Conservation (phyloP, 2,888 invertebrate species). For the Acrocyrtus sp. region DNA sequence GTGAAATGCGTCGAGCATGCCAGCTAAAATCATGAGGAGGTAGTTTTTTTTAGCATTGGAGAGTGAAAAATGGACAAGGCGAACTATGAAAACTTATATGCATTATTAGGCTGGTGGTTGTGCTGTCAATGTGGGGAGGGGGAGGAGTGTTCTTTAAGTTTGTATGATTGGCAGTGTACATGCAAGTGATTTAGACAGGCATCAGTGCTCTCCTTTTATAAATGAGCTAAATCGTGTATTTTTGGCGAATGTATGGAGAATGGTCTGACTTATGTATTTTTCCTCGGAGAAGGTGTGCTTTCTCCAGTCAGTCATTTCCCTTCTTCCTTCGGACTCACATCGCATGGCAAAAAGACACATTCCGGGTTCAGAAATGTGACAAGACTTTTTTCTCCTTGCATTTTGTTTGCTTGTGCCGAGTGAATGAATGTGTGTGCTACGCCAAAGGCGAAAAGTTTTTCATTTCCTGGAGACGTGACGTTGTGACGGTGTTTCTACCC, state of each 20-base stretch:
- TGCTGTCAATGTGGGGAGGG: not conserved
- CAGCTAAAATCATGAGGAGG: too few relatives aligned
- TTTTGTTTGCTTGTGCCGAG: not conserved
- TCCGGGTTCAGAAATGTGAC: too few relatives aligned
- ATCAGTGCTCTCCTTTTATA: not conserved
- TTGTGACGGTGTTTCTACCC: too few relatives aligned
- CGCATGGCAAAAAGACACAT: not conserved
- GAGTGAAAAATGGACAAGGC: too few relatives aligned
- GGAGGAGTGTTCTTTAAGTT: not conserved
- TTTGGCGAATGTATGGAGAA: too few relatives aligned
- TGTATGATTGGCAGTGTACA: constrained; percentile 14
- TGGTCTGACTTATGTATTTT: too few relatives aligned
- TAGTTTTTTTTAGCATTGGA: too few relatives aligned
- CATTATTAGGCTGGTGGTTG: too few relatives aligned
- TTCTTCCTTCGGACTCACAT: constrained; percentile 2
- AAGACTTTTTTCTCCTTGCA: too few relatives aligned
- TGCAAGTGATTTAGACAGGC: constrained; percentile 5
- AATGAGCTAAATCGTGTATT: not conserved
- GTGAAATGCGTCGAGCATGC: too few relatives aligned
- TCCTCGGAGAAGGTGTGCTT: constrained; percentile 12
- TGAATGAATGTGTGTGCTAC: not conserved
- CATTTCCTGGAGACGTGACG: constrained; percentile 28
- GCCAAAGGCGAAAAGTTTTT: not conserved
- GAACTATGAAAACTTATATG: too few relatives aligned
- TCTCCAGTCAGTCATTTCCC: constrained; percentile 29